Evolutionary conservation across 1,140 invertebrate species (phyloP).

Genomic region (Macrosteles quadrilineatus): DNA sequence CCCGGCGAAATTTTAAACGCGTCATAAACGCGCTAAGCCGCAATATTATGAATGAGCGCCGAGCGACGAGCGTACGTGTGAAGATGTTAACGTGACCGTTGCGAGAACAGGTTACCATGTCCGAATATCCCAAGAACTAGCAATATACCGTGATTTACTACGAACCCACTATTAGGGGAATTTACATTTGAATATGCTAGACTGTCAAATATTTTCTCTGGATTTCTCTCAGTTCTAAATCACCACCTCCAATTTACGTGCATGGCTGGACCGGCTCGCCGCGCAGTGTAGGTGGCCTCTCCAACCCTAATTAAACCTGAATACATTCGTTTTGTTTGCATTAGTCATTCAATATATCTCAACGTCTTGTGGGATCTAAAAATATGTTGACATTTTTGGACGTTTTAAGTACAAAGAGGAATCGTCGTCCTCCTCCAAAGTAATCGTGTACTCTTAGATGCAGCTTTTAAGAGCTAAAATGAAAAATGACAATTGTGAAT

Average conservation of each 20-base stretch:
- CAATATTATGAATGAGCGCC: neutral
- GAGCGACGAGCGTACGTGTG: neutral
- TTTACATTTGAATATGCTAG: slow-evolving; percentile 14
- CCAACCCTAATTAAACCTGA: no score
- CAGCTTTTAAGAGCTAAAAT: no score
- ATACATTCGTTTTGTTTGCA: no score
- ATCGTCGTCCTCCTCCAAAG: no score
- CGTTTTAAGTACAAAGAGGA: no score
- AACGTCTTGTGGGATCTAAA: no score
- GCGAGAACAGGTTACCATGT: neutral
- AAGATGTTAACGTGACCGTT: neutral
- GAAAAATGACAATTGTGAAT: no score
- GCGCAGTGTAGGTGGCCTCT: no score
- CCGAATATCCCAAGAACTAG: neutral
- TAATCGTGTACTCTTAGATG: no score
- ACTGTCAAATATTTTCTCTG: slow-evolving; percentile 16
- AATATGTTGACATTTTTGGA: no score
- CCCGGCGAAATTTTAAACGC: neutral
- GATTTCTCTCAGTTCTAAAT: slow-evolving; percentile 12
- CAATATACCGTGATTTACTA: slow-evolving; percentile 5
- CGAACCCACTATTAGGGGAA: slow-evolving; percentile 1
- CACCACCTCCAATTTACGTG: slow-evolving; percentile 15
- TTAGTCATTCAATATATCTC: no score
- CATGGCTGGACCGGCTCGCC: neutral
- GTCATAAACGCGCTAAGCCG: neutral